Percentiles rank a stretch among this genome's conserved stretches.
Evolutionary conservation across 1,140 invertebrate species (phyloP).

Genomic region (Macrocentrus cingulum): DNA sequence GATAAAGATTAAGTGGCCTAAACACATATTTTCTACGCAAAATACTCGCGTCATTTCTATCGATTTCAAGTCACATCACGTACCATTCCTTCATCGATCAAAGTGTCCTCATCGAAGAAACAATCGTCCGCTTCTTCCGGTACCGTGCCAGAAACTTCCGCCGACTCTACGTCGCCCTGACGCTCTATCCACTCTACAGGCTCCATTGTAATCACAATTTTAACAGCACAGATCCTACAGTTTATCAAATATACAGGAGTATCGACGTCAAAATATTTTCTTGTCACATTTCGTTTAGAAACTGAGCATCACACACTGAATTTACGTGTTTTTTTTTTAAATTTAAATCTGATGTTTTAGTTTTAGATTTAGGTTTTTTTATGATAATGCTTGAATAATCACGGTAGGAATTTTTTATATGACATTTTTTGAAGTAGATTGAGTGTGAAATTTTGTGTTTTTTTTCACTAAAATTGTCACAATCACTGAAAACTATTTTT

Average conservation of each 20-base stretch:
- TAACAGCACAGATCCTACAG: not conserved
- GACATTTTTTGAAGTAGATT: too few relatives aligned
- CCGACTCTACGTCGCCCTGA: conserved; percentile 42
- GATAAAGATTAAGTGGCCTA: too few relatives aligned
- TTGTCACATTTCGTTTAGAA: not conserved
- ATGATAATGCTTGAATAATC: too few relatives aligned
- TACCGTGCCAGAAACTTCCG: conserved; percentile 35
- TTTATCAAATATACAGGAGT: too few relatives aligned
- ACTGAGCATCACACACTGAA: not conserved
- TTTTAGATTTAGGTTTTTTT: too few relatives aligned
- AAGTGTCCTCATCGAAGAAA: conserved; percentile 49
- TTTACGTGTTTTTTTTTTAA: conserved; percentile 29
- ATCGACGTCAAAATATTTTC: too few relatives aligned
- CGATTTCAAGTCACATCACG: conserved; percentile 34
- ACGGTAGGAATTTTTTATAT: too few relatives aligned
- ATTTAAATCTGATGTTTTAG: conserved; percentile 22
- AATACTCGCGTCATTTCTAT: not conserved
- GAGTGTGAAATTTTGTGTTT: too few relatives aligned
- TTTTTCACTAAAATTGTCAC: too few relatives aligned
- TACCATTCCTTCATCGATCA: conserved; percentile 55
- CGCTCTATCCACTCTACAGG: conserved; percentile 48
- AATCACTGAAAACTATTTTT: too few relatives aligned
- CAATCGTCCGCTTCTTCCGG: conserved; percentile 48
- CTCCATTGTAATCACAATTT: conserved; percentile 8
- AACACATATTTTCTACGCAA: not conserved